These are phyloP conservation scores for Phataginus tetradactyla DNA, from an alignment of 2,797 vertebrate species.

Conservation along the genomic window DNA sequence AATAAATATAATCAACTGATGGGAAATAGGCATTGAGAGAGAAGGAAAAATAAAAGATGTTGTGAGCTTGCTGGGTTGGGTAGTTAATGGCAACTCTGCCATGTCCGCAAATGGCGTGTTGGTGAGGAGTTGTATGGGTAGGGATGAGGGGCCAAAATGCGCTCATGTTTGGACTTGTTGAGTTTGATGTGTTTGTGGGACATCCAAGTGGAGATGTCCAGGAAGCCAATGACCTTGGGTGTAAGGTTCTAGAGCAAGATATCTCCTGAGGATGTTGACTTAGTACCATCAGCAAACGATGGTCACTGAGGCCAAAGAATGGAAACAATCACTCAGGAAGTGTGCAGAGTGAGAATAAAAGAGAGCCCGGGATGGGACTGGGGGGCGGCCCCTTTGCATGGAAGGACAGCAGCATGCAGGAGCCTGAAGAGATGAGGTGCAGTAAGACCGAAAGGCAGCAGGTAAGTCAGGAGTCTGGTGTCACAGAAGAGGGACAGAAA, in stretches of 20 bases:
- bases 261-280: too few species aligned
- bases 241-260: not conserved
- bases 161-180: not conserved
- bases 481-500: not conserved
- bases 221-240: not conserved
- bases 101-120: not conserved
- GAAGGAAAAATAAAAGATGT: not conserved
- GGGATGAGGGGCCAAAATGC: not conserved
- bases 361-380: not conserved
- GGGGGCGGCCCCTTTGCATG: accelerated
- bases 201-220: not conserved
- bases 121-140: not conserved
- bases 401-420: not conserved
- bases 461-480: not conserved
- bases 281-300: accelerated
- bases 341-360: not conserved
- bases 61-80: not conserved
- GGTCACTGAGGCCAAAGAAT: not conserved
- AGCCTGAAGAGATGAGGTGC: not conserved
- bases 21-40: not conserved
- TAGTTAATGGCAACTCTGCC: not conserved
- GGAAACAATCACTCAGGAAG: not conserved
- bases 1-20: not conserved
- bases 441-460: not conserved
- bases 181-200: not conserved